Evolutionary conservation across 1,140 invertebrate genomes (phyloP).

Genomic region (Drosophila tani): DNA sequence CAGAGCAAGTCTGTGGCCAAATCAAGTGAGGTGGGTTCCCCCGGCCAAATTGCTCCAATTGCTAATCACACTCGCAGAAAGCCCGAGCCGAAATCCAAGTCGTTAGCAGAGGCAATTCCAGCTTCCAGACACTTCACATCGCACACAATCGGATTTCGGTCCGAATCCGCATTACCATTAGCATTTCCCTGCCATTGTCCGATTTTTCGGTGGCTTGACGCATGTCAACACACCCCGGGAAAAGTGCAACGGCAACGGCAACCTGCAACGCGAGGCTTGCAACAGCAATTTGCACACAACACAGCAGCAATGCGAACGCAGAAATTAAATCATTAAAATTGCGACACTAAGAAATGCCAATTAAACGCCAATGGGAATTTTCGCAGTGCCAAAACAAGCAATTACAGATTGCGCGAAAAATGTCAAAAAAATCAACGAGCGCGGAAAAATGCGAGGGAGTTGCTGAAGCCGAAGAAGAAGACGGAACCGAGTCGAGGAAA

Average conservation of each 20-base stretch:
- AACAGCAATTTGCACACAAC: slow-evolving; percentile 47
- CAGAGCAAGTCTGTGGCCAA: slow-evolving; percentile 12
- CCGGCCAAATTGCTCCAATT: slow-evolving; percentile 50
- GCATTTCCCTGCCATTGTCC: slow-evolving; percentile 49
- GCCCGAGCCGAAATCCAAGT: slow-evolving; percentile 31
- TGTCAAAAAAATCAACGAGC: slow-evolving; percentile 48
- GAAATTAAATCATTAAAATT: slow-evolving; percentile 71
- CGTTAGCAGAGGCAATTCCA: slow-evolving; percentile 44
- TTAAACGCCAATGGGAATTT: slow-evolving; percentile 69
- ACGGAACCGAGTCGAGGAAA: slow-evolving; percentile 62
- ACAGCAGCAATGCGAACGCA: slow-evolving; percentile 9
- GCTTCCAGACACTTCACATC: slow-evolving; percentile 30
- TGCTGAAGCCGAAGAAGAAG: slow-evolving; percentile 8
- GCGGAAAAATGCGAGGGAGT: slow-evolving; percentile 36
- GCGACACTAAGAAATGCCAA: slow-evolving; percentile 66
- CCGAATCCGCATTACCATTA: slow-evolving; percentile 22
- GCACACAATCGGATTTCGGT: slow-evolving; percentile 19
- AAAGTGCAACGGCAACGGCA: slow-evolving; percentile 39
- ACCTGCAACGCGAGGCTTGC: slow-evolving; percentile 25
- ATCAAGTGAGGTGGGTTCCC: slow-evolving; percentile 2
- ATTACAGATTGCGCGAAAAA: slow-evolving; percentile 47
- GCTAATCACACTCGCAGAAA: slow-evolving; percentile 44
- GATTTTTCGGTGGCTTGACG: slow-evolving; percentile 53
- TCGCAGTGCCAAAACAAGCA: slow-evolving; percentile 33
- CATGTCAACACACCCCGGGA: slow-evolving; percentile 54